phyloP scores from a whole-genome alignment of 1,140 invertebrate genomes.

The Cryptotermes secundus region DNA sequence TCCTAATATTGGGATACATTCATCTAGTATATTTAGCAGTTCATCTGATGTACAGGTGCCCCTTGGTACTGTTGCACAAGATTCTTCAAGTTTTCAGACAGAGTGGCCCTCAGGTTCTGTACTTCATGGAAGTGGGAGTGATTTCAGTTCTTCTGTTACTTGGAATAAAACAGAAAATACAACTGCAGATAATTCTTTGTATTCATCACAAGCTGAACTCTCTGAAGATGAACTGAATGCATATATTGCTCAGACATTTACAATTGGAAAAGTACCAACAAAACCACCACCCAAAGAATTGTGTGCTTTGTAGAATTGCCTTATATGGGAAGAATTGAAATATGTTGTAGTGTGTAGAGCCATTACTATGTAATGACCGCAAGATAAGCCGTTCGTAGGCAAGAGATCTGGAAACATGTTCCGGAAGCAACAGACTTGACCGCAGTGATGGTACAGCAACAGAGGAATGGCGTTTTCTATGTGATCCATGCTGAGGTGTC shows the following conservation, averaged over 20 bases:
- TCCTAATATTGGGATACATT: neutral
- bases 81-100: neutral
- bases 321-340: no score
- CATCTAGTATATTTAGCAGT: neutral
- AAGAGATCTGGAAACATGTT: no score
- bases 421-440: no score
- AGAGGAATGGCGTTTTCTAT: no score
- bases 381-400: no score
- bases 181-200: neutral
- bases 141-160: neutral
- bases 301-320: neutral
- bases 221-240: constrained; percentile 21
- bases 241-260: constrained; percentile 21
- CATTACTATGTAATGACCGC: no score
- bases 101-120: neutral
- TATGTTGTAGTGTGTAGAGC: no score
- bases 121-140: neutral
- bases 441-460: no score
- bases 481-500: no score
- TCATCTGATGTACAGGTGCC: neutral
- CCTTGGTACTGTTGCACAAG: neutral
- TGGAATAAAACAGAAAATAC: neutral
- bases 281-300: constrained; percentile 28
- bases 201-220: constrained; percentile 12
- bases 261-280: constrained; percentile 26